A percentile compares a stretch with the other conserved stretches of the same genome.
Evolutionary conservation across 2,113 vertebrate genomes (phyloP).

Genomic region (Scalopus aquaticus): DNA sequence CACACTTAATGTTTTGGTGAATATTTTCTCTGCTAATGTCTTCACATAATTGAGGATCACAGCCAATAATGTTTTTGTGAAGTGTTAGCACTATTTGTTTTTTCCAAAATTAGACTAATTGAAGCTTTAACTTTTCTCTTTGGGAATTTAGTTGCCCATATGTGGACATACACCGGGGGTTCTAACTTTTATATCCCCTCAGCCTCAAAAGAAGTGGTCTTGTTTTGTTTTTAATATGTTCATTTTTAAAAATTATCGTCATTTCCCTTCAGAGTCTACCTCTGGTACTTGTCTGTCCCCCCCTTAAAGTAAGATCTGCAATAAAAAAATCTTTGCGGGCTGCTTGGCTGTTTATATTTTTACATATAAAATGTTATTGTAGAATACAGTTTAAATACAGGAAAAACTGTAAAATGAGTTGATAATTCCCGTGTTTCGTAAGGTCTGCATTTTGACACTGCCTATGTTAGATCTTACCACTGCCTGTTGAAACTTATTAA

Average conservation of each 20-base stretch:
- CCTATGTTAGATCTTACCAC: neutral
- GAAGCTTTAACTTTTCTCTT: neutral
- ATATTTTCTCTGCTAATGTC: slow-evolving; percentile 22
- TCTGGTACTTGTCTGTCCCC: neutral
- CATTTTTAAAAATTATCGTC: neutral
- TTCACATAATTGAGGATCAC: neutral
- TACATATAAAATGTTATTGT: neutral
- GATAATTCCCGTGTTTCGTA: slow-evolving; percentile 13
- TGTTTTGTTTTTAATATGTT: neutral
- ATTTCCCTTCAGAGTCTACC: neutral
- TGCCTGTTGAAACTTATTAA: neutral
- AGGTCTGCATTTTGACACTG: slow-evolving; percentile 2
- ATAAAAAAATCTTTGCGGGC: neutral
- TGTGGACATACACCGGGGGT: neutral
- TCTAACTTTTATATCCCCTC: neutral
- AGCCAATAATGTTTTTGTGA: neutral
- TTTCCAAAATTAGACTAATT: neutral
- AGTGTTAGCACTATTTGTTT: neutral
- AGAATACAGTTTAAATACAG: neutral
- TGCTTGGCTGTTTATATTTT: neutral
- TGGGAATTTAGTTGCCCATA: neutral
- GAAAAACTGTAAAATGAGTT: neutral
- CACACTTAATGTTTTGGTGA: neutral
- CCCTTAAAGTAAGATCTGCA: slow-evolving; percentile 24
- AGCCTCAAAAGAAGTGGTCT: neutral